Evolutionary conservation across 2,888 invertebrate genomes (phyloP), one percentile per base, ranked within the genome.

Genomic region (Panopea generosa): DNA sequence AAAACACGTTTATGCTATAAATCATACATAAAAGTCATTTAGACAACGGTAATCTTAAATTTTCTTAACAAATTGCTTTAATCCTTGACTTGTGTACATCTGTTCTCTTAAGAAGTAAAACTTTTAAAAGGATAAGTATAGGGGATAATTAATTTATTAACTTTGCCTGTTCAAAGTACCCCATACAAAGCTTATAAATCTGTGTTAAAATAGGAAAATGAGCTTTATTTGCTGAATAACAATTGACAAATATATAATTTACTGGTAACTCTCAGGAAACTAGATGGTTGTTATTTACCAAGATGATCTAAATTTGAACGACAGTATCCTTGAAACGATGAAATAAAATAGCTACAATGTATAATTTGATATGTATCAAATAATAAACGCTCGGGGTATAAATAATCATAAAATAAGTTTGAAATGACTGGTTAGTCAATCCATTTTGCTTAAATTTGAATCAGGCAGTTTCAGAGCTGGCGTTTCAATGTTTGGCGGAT

Each of bases 41-140:
- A 67, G 70, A 71, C 71, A 57, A 49, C 50, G 14, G 50, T 71
- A 76, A 76, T 60, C 71, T 65, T 57, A 76, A 66, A 76, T 76
- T 76, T 76, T 71, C 76, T 61, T 76, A 65, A 67, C 76, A 76
- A 76, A 76, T 76, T 71, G 63, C 24, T 29, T 38, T 71, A 76
- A 76, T 70, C 76, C 66, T 71, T 67, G 76, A 71, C 67, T 76
- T 62, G 52, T 67, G 67, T 61, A 27, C 66, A 29, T 66, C 66
- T 56, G 55, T 62, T 43, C 50, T 55, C 40, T 29, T 29, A 9
- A 62, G 47, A 26, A 47, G 56, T 47, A 45, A 66, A 66, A 47
- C 47, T 27, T 45, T 27, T 22, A 18, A 47, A 20, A 18, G 33
- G n/a, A 27, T 40, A 7, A 22, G 16, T 20, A 11, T 7, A 22